Evolutionary conservation across 1,140 invertebrate genomes (phyloP).

Genomic region (Polypedilum pembai): DNA sequence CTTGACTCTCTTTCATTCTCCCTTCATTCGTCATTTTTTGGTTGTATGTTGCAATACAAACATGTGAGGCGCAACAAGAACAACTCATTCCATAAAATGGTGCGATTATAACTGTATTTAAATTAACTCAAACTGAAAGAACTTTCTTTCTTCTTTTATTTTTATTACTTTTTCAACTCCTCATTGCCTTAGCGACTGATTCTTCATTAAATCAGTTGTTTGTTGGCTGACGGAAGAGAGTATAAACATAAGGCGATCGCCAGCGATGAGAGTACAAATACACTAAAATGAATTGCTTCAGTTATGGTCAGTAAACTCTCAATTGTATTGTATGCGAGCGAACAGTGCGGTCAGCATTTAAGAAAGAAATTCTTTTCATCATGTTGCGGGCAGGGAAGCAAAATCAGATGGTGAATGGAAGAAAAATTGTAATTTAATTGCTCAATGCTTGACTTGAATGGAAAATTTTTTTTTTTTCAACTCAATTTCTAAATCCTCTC

Average conservation of each 20-base stretch:
- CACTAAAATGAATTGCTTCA: neutral
- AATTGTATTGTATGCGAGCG: conserved; percentile 10
- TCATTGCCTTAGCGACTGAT: neutral
- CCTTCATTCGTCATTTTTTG: neutral
- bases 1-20: neutral
- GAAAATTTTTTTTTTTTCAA: no score
- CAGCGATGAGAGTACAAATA: neutral
- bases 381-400: no score
- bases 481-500: no score
- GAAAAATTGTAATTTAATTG: no score
- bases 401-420: no score
- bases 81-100: neutral
- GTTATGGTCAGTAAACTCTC: conserved; percentile 4
- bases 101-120: conserved; percentile 28
- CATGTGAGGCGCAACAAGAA: neutral
- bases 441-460: no score
- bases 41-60: neutral
- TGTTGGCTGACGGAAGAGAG: neutral
- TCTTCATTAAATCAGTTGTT: conserved; percentile 25
- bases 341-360: neutral
- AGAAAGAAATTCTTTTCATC: no score
- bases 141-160: neutral
- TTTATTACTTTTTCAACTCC: neutral
- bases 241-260: neutral
- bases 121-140: conserved; percentile 22